Conservation (phyloP, 23 tunicate genomes). For the Trididemnum nubilum region DNA sequence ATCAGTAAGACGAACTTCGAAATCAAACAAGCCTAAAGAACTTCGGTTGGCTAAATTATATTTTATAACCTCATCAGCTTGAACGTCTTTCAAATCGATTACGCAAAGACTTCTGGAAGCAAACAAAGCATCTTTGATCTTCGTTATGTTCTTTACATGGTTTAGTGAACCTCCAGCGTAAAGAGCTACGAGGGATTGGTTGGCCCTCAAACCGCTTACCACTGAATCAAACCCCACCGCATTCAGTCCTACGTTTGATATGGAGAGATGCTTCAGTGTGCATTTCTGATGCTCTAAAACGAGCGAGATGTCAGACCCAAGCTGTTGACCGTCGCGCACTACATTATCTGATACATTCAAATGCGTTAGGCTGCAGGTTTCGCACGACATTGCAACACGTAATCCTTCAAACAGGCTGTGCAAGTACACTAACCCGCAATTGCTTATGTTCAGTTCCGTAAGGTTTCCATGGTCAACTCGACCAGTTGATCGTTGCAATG, state of each 20-base stretch:
- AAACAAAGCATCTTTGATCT: slow-evolving; percentile 34
- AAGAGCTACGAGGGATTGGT: slow-evolving; percentile 23
- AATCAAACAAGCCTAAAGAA: not conserved
- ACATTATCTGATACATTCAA: slow-evolving; percentile 52
- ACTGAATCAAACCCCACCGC: slow-evolving; percentile 57
- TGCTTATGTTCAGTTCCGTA: slow-evolving; percentile 33
- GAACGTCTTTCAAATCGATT: slow-evolving; percentile 11
- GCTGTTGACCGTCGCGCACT: slow-evolving; percentile 52
- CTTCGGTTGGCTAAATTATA: not conserved
- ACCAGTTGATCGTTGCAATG: slow-evolving; percentile 4
- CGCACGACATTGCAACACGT: slow-evolving; percentile 14
- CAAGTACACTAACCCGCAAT: slow-evolving; percentile 60
- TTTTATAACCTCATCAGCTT: not conserved
- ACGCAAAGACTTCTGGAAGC: not conserved
- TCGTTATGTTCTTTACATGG: slow-evolving; percentile 1
- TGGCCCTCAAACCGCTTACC: slow-evolving; percentile 20
- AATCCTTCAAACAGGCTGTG: slow-evolving; percentile 78
- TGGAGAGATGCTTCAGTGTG: slow-evolving; percentile 28
- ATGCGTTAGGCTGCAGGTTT: slow-evolving; percentile 3
- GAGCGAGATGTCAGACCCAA: slow-evolving; percentile 56
- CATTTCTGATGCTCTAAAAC: slow-evolving; percentile 58
- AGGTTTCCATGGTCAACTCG: not conserved
- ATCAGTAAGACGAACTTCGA: not conserved
- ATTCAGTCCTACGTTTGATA: slow-evolving; percentile 40
- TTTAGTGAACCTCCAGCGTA: slow-evolving; percentile 54